These are phyloP conservation scores for Apostichopus japonicus DNA, from an alignment of 35 echinoderm and acorn worm species.

Conservation along the genomic window DNA sequence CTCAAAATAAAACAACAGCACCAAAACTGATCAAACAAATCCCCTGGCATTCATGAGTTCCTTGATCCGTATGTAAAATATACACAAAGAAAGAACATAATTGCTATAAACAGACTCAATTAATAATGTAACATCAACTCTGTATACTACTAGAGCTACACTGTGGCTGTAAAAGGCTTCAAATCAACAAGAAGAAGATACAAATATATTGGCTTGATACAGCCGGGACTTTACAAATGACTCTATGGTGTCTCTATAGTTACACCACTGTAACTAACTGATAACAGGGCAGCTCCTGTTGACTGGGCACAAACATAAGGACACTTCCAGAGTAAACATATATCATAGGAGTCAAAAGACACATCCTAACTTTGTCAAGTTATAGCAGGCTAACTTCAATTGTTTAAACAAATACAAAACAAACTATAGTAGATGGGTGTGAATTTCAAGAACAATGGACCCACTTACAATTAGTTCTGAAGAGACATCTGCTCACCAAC, in stretches of 20 bases:
- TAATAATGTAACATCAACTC: too few relatives aligned
- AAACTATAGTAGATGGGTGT: not conserved
- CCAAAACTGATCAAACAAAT: too few relatives aligned
- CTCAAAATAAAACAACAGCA: too few relatives aligned
- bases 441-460: not conserved
- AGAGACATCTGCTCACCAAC: not conserved
- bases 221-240: not conserved
- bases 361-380: not conserved
- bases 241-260: not conserved
- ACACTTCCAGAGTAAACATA: not conserved
- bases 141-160: too few relatives aligned
- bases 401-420: not conserved
- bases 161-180: too few relatives aligned
- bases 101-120: too few relatives aligned
- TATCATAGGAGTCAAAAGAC: not conserved
- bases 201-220: too few relatives aligned
- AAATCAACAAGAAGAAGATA: too few relatives aligned
- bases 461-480: not conserved
- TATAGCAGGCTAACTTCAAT: not conserved
- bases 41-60: too few relatives aligned
- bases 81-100: too few relatives aligned
- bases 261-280: not conserved
- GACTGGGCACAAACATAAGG: not conserved
- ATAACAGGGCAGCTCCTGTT: not conserved
- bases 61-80: too few relatives aligned